Base-by-base conservation (phyloP, 2,113 vertebrate species). In the Rhynchomys soricoides region DNA sequence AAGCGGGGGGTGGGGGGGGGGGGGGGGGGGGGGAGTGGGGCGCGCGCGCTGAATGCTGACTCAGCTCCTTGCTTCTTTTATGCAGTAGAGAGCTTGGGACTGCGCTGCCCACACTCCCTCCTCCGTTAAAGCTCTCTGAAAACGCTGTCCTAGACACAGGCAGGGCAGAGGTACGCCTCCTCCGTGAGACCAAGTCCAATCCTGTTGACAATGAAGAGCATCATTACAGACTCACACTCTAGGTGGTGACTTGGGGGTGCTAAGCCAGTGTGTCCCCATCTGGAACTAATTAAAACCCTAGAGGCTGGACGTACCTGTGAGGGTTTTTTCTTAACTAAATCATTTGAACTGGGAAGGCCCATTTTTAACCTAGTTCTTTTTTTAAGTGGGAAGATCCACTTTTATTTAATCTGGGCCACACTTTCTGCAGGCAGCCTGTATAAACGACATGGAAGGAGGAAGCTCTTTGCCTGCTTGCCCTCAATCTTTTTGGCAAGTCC, bases 261-360 rank as follows among this genome's bases (percentile, higher is more conserved):
- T 0, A 9, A 48, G 7, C 34, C 0, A 19, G 0, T 0, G 0
- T 21, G 26, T 52, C 5, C 24, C 34, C 19, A 26, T 59, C 79
- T 82, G 52, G 57, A n/a, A 59, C 26, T 57, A 40, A 59, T 3
- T 81, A 59, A 82, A 59, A 82, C 2, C 9, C 37, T 15, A 40
- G 10, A 7, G 22, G 37, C 52, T 59, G 79, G 78, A 24, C 11
- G 13, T 21, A 57, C 78, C 78, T 40, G 78, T 15, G 78, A 82
- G 79, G 37, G 5, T n/a, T 16, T 22, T 79, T 55, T 57, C 21
- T 40, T 82, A 57, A 37, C 78, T 59, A 81, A 57, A 55, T 21
- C 21, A 22, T 81, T 13, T 81, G 52, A 24, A 24, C 22, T 40
- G 37, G 37, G 59, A 37, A 40, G 24, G 24, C 7, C 37, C 52